Percentiles rank a stretch among this genome's conserved stretches.
phyloP scores from a whole-genome alignment of 30 jellyfish, hydroid and myxozoan genomes.

The Chrysaora quinquecirrha region DNA sequence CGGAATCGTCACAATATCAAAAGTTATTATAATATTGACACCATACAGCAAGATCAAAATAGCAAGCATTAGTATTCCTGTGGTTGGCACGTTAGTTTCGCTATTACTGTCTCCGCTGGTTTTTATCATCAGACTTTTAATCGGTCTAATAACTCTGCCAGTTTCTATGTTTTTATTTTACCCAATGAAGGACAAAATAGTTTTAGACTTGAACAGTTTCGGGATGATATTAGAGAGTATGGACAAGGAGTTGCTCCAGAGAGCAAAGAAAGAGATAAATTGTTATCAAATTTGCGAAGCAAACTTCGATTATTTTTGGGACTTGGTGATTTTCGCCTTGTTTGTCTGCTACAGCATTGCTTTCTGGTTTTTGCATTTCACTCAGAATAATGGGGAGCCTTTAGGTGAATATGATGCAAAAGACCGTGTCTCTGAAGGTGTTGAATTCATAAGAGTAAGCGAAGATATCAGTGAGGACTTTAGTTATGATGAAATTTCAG shows the following conservation, averaged over 20 bases:
- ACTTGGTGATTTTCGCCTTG: background rate
- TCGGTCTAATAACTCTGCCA: background rate
- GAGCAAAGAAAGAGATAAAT: background rate
- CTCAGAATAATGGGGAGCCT: background rate
- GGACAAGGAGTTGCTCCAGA: background rate
- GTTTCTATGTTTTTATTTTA: background rate
- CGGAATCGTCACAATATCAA: background rate
- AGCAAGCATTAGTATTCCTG: background rate
- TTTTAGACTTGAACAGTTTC: background rate
- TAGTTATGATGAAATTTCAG: background rate
- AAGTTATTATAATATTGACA: background rate
- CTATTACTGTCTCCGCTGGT: background rate
- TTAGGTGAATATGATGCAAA: background rate
- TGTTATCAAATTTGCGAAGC: background rate
- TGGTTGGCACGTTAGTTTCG: background rate
- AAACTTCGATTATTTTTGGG: background rate
- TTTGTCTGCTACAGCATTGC: background rate
- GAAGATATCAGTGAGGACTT: background rate
- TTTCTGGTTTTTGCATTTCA: background rate
- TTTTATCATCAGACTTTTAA: background rate
- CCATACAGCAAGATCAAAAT: background rate
- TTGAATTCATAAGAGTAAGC: background rate
- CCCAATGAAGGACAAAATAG: background rate
- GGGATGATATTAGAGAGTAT: background rate
- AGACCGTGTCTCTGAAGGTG: background rate